Percentiles rank a stretch among this genome's conserved stretches.
phyloP scores from a whole-genome alignment of 2,888 invertebrate genomes.

The Pomacea canaliculata region DNA sequence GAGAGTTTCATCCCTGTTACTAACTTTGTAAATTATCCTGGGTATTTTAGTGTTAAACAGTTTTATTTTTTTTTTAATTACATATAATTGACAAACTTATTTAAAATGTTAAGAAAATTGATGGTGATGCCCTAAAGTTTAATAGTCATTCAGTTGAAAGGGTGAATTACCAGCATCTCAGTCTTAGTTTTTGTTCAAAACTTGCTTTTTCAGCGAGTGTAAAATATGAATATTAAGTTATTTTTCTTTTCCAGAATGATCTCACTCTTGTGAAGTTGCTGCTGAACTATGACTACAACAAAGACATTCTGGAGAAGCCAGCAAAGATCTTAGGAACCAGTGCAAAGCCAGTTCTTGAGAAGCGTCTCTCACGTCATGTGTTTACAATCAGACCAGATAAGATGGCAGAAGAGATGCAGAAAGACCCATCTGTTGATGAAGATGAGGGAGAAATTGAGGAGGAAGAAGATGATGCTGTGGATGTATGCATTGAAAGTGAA shows the following conservation, averaged over 20 bases:
- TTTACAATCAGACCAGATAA: conserved; percentile 46
- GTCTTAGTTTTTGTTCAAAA: no score
- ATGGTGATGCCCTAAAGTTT: no score
- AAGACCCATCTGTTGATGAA: conserved; percentile 26
- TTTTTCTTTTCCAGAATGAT: conserved; percentile 63
- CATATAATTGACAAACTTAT: no score
- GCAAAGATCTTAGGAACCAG: conserved; percentile 13
- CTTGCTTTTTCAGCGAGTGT: no score
- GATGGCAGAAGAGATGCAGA: conserved; percentile 36
- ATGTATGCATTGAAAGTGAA: conserved; percentile 35
- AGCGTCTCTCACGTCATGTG: conserved; percentile 51
- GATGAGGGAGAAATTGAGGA: conserved; percentile 31
- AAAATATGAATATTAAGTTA: no score
- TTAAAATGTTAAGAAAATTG: no score
- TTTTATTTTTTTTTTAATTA: no score
- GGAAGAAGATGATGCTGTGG: conserved; percentile 31
- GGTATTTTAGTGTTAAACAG: no score
- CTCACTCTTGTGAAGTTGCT: conserved; percentile 67
- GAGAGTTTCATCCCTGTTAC: no score
- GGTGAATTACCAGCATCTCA: no score
- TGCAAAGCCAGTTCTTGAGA: conserved; percentile 40
- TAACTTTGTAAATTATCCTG: no score
- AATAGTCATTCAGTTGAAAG: no score
- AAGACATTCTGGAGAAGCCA: conserved; percentile 27
- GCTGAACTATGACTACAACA: conserved; percentile 64